phyloP scores from a whole-genome alignment of 2,797 vertebrate genomes.

The Linurgus olivaceus region DNA sequence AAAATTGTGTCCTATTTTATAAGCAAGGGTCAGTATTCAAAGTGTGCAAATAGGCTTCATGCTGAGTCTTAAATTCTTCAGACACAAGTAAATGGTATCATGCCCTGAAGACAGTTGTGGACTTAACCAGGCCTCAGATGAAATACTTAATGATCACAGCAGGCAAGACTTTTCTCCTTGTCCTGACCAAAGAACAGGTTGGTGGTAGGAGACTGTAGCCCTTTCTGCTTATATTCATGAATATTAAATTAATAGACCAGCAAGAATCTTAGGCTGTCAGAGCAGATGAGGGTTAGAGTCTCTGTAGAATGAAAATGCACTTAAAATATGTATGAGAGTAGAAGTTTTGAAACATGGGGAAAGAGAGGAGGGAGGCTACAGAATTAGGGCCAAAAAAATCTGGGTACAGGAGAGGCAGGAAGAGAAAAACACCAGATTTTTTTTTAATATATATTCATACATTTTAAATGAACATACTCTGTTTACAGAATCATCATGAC shows the following conservation, averaged over 20 bases:
- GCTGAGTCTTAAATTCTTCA: neutral
- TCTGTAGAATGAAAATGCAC: neutral
- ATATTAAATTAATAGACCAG: conserved; percentile 31
- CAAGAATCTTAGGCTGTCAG: neutral
- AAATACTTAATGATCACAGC: conserved; percentile 24
- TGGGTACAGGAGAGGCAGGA: neutral
- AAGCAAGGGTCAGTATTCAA: neutral
- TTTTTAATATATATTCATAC: neutral
- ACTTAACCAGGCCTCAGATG: neutral
- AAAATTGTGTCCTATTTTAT: neutral
- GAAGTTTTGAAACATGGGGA: neutral
- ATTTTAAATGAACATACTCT: neutral
- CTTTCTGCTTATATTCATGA: conserved; percentile 16
- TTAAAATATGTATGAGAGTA: conserved; percentile 5
- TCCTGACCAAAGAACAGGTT: neutral
- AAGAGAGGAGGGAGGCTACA: neutral
- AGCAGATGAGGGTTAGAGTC: neutral
- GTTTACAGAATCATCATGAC: neutral
- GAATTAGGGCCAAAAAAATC: neutral
- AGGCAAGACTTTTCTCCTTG: conserved; percentile 15
- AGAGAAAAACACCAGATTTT: neutral
- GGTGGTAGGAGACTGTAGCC: neutral
- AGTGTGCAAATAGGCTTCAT: neutral
- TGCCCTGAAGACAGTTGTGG: neutral
- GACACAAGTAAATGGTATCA: neutral